Conservation (phyloP, 2,888 invertebrate species). For the Petrolisthes cinctipes region DNA sequence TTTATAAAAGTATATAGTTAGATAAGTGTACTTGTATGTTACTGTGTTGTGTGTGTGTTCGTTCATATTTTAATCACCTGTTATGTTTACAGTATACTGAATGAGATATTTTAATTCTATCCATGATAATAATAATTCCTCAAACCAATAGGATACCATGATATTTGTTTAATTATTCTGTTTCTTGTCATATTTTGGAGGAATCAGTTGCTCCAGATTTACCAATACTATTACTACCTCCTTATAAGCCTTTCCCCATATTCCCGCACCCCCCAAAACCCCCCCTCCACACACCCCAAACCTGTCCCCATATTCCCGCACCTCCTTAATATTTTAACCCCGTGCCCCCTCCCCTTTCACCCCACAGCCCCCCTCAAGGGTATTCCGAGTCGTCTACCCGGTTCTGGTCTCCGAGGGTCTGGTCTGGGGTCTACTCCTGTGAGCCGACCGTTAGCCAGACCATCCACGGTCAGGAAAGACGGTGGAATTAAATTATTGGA, state of each 20-base stretch:
- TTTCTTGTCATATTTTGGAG: not conserved
- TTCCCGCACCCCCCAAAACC: not conserved
- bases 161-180: no score
- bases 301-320: not conserved
- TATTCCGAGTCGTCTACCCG: not conserved
- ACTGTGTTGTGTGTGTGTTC: no score
- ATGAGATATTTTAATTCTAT: no score
- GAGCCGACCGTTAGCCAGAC: constrained; percentile 66
- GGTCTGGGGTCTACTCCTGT: not conserved
- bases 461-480: constrained; percentile 81
- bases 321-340: not conserved
- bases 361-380: constrained; percentile 29
- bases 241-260: not conserved
- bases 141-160: no score
- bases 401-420: not conserved
- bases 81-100: no score
- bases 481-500: constrained; percentile 95
- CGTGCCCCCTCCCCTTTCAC: not conserved
- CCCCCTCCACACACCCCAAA: not conserved
- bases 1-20: no score
- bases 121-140: no score
- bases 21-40: no score
- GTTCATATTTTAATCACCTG: no score
- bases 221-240: not conserved
- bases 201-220: not conserved